Conservation (phyloP, 2,888 invertebrate genomes). For the Keiferia lycopersicella region DNA sequence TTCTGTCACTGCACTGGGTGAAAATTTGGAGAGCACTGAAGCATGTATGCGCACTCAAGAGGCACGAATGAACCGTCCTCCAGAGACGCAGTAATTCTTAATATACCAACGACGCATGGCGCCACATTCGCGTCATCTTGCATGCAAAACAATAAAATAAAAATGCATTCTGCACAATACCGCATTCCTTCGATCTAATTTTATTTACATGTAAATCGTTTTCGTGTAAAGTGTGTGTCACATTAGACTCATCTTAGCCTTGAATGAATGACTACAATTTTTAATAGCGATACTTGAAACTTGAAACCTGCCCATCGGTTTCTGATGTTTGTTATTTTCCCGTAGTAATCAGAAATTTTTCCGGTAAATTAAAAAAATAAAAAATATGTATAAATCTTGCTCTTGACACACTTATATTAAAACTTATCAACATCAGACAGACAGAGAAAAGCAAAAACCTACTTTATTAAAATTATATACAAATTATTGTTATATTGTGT, state of each 20-base stretch:
- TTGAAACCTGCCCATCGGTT: too few species aligned
- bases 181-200: slow-evolving; percentile 53
- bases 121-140: slow-evolving; percentile 57
- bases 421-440: too few species aligned
- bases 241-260: neutral
- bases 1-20: slow-evolving; percentile 11
- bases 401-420: too few species aligned
- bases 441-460: too few species aligned
- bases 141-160: slow-evolving; percentile 65
- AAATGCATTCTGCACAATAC: slow-evolving; percentile 52
- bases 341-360: too few species aligned
- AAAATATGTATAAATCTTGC: too few species aligned
- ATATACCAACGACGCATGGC: slow-evolving; percentile 48
- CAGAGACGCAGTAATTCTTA: slow-evolving; percentile 60
- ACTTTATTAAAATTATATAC: too few species aligned
- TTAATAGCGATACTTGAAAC: too few species aligned
- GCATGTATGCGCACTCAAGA: slow-evolving; percentile 13
- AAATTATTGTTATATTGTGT: too few species aligned
- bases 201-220: slow-evolving; percentile 51
- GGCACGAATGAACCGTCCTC: slow-evolving; percentile 55
- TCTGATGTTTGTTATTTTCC: too few species aligned
- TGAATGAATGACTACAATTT: neutral
- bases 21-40: neutral
- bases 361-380: too few species aligned
- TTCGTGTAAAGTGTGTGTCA: slow-evolving; percentile 33